Evolutionary conservation across 2,113 vertebrate species (phyloP).

Genomic region (Eidolon helvum): DNA sequence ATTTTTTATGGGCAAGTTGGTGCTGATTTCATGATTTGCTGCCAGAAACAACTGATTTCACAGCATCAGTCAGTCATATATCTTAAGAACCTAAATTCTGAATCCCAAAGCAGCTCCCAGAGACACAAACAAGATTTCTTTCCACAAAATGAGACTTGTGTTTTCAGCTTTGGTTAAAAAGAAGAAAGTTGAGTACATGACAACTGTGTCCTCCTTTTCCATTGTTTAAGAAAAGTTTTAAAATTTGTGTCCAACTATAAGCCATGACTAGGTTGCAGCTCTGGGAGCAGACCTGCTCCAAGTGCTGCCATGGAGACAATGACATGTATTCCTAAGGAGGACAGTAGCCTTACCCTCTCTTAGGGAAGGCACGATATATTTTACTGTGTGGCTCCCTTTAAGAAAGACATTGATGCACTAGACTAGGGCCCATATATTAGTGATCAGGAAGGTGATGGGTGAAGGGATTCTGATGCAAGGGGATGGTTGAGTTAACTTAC

Average conservation of each 20-base stretch:
- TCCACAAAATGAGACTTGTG: slow-evolving; percentile 34
- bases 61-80: slow-evolving; percentile 66
- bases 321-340: neutral
- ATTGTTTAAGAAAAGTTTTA: neutral
- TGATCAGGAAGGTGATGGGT: neutral
- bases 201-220: neutral
- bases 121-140: slow-evolving; percentile 70
- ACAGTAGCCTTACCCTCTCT: neutral
- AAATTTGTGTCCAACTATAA: neutral
- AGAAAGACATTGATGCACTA: neutral
- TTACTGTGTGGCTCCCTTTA: neutral
- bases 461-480: neutral
- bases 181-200: neutral
- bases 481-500: neutral
- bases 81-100: slow-evolving; percentile 58
- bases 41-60: slow-evolving; percentile 71
- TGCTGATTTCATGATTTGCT: slow-evolving; percentile 68
- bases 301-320: too few species aligned
- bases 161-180: slow-evolving; percentile 61
- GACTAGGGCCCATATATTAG: neutral
- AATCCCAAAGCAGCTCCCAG: slow-evolving; percentile 59
- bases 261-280: neutral
- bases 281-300: neutral
- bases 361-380: rapidly evolving
- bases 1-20: slow-evolving; percentile 71